Evolutionary conservation across 2,113 vertebrate genomes (phyloP).

Genomic region (Felis catus): F.catus_Fca126_mat1.0 CM031412.1:20396501-20397000

Average conservation of each 20-base stretch:
- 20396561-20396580: neutral
- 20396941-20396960: neutral
- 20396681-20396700: neutral
- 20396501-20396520: neutral
- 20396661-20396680: neutral
- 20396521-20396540: neutral
- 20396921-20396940: neutral
- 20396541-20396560: neutral
- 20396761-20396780: neutral
- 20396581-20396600: neutral
- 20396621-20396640: neutral
- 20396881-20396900: neutral
- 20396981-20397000: neutral
- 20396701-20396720: neutral
- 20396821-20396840: neutral
- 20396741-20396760: neutral
- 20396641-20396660: neutral
- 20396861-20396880: neutral
- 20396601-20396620: neutral
- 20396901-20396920: neutral
- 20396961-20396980: rapidly evolving
- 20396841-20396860: neutral
- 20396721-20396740: neutral
- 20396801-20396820: neutral
- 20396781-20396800: neutral